Base-by-base conservation (phyloP, 2,797 vertebrate species). In the Tapirus indicus region DNA sequence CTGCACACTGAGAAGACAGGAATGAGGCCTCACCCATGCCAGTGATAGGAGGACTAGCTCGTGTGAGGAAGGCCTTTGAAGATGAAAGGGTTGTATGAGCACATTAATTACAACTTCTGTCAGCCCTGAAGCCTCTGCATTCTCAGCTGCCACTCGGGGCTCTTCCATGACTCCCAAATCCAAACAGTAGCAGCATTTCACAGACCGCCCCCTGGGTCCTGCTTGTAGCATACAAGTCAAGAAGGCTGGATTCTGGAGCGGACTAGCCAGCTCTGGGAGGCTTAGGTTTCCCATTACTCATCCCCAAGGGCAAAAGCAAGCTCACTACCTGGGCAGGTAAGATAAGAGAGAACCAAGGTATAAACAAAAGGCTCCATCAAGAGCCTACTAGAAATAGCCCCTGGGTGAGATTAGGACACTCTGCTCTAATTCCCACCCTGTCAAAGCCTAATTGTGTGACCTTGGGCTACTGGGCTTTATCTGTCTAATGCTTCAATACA, bases 361-460 rank as follows among this genome's bases (percentile, higher is more conserved):
- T 78, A 97, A 95, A 97, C 96, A 97, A 97, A 97, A 95, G 95
- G 87, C 98, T 97, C 95, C 95, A 91, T 91, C 79, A 62, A 74
- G 84, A 93, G 87, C 91, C 96, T 92, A 92, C 88, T 94, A 93
- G 97, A 97, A 97, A 94, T 92, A 96, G 94, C 96, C 94, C 29
- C 32, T 17, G 68, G 97, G 97, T 96, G 88, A 97, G 96, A 98
- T 97, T 97, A 96, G 98, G 97, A 97, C 88, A 83, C 88, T 92
- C 95, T 97, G 97, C 98, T 98, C 98, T 97, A 96, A 97, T 98
- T 97, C 98, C 96, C 96, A 97, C 93, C 92, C 7, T 52, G 87
- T 98, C 96, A 98, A 97, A 97, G 97, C 94, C 96, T 98, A 98
- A 97, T 97, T 97, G 97, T 98, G 95, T 96, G 97, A 98, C 98